Conservation (phyloP, 1,140 invertebrate species). For the Euura lappo region DNA sequence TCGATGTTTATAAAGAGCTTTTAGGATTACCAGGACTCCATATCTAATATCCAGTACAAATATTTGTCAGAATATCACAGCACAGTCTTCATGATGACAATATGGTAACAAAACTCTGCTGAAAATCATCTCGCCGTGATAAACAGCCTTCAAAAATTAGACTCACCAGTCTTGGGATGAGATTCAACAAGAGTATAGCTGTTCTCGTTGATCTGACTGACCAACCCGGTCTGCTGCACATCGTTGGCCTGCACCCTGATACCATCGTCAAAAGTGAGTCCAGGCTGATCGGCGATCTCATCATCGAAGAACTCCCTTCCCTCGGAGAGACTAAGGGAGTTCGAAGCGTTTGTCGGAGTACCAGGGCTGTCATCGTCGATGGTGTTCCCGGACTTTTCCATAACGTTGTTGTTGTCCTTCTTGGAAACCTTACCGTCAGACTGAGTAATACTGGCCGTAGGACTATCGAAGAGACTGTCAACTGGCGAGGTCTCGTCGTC, state of each 20-base stretch:
- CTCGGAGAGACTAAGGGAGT: constrained; percentile 75
- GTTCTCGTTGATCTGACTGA: constrained; percentile 49
- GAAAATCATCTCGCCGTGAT: too few relatives aligned
- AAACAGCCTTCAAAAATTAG: background rate
- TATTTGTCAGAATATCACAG: too few relatives aligned
- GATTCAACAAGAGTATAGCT: constrained; percentile 50
- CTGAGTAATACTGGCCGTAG: constrained; percentile 62
- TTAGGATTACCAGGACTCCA: too few relatives aligned
- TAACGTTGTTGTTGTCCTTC: constrained; percentile 50
- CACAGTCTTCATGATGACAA: too few relatives aligned
- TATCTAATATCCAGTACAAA: too few relatives aligned
- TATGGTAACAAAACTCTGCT: too few relatives aligned
- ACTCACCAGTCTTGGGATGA: constrained; percentile 47
- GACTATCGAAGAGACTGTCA: constrained; percentile 76
- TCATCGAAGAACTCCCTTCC: constrained; percentile 82
- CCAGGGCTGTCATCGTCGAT: constrained; percentile 67
- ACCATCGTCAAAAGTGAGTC: constrained; percentile 75
- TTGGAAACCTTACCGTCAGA: constrained; percentile 46
- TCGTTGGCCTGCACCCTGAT: constrained; percentile 32
- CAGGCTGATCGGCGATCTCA: constrained; percentile 90
- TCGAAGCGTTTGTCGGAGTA: constrained; percentile 78
- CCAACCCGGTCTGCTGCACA: constrained; percentile 45
- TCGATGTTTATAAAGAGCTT: too few relatives aligned
- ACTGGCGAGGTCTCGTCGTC: constrained; percentile 83
- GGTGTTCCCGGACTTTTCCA: constrained; percentile 54